Base-by-base conservation (phyloP, 1,140 invertebrate species). In the Aporrectodea caliginosa region DNA sequence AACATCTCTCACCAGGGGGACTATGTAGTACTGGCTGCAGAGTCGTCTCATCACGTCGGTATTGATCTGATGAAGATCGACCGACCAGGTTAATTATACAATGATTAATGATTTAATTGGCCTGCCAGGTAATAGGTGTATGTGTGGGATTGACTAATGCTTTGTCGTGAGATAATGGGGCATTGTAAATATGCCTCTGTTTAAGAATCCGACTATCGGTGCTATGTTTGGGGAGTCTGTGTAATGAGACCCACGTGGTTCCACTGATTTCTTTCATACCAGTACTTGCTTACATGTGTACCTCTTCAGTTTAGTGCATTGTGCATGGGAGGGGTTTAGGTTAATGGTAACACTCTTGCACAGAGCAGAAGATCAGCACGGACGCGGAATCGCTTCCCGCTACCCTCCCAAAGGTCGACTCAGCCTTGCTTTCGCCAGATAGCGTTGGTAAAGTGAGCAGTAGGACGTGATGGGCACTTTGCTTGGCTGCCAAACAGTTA, bases 1-100 rank as follows among this genome's bases (percentile, higher is more conserved):
- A 98, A 98, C 90, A 91, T 98, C 0, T 97, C 95, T 0, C 97
- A 98, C 89, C 94, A 97, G 83, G 96, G 95, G 16, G 90, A 92
- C 82, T 95, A 91, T 87, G 93, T 93, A 31, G 93, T 97, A 14
- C 88, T 97, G 69, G 95, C 93, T 27, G 94, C 94, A 2, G 91
- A 89, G 33, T 30, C 58, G 0, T 75, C 82, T 27, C 69, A 77
- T 30, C 81, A 91, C 82, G 83, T 91, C 71, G 91, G 88, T 1
- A 84, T 90, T 58, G 89, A 91, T 84, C 86, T 91, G 0, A 91
- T 91, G 90, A 87, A 90, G 83, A 84, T 90, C 84, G 88, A 86
- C 80, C 80, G 83, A 73, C 84, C 85, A 80, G 82, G 86, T 87
- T 31, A 33, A 1, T 31, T 33, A 27, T 76, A 12, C 43, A 29